Conservation (phyloP, 2,888 invertebrate genomes). For the Villa cingulata region DNA sequence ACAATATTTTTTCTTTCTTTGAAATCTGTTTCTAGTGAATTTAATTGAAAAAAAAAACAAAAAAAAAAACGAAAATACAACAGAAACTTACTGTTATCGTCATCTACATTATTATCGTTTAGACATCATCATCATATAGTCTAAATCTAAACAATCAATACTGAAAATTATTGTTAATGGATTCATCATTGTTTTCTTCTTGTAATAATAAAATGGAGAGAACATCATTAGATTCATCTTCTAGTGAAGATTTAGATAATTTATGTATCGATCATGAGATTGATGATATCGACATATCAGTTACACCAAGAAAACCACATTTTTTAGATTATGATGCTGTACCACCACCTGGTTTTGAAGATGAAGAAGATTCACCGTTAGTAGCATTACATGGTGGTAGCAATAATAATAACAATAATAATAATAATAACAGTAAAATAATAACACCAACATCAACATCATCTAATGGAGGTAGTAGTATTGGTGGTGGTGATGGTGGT, state of each 20-base stretch:
- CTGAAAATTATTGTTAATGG: too few species aligned
- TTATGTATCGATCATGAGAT: constrained; percentile 15
- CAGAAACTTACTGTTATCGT: too few species aligned
- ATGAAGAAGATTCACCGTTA: constrained; percentile 16
- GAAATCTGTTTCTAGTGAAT: too few species aligned
- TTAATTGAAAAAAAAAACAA: too few species aligned
- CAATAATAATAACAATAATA: background rate
- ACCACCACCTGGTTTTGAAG: constrained; percentile 39
- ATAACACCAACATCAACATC: background rate
- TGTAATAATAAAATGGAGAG: too few species aligned
- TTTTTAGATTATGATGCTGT: constrained; percentile 50
- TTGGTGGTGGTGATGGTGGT: constrained; percentile 9
- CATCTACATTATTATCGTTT: too few species aligned
- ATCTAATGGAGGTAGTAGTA: constrained; percentile 10
- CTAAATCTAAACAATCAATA: too few species aligned
- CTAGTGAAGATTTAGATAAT: constrained; percentile 16
- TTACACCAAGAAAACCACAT: constrained; percentile 41
- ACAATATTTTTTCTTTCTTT: too few species aligned
- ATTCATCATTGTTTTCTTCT: too few species aligned
- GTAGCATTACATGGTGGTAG: too few species aligned
- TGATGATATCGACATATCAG: constrained; percentile 24
- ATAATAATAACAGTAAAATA: background rate
- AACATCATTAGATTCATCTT: constrained; percentile 14
- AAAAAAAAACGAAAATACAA: too few species aligned
- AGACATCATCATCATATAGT: too few species aligned